Percentiles rank a stretch among this genome's conserved stretches.
Evolutionary conservation across 2,113 vertebrate genomes (phyloP).

Genomic region (Rousettus leschenaultii): DNA sequence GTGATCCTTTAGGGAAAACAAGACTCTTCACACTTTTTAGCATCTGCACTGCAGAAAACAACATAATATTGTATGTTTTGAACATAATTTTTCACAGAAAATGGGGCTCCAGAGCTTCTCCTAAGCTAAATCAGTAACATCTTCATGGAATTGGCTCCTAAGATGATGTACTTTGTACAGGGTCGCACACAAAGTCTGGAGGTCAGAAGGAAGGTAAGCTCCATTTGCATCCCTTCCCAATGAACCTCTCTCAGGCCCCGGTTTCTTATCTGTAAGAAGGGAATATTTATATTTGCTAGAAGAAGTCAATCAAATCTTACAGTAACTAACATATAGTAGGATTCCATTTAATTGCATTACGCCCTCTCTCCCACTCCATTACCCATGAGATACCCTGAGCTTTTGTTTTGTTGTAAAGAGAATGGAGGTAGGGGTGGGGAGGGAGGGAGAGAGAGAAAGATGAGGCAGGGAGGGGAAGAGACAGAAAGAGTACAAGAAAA

Average conservation of each 20-base stretch:
- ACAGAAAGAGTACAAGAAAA: neutral
- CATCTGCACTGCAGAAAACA: conserved; percentile 13
- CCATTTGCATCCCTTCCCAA: neutral
- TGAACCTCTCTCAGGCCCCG: neutral
- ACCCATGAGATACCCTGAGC: neutral
- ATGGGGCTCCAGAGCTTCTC: neutral
- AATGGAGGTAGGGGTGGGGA: neutral
- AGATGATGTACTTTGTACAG: neutral
- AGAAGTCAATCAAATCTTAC: neutral
- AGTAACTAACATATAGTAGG: neutral
- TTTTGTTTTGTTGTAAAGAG: neutral
- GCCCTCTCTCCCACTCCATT: neutral
- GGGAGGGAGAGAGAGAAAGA: too few species aligned
- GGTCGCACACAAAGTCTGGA: neutral
- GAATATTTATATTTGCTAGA: neutral
- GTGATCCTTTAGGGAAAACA: conserved; percentile 52
- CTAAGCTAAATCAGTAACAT: neutral
- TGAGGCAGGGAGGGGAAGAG: too few species aligned
- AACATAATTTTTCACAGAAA: neutral
- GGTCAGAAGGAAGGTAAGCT: neutral
- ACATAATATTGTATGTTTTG: neutral
- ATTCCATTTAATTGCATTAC: neutral
- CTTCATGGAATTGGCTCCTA: neutral
- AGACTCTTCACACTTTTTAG: conserved; percentile 58
- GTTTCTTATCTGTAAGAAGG: neutral